Evolutionary conservation across 2,113 vertebrate genomes (phyloP).

Genomic region (Lophochroa leadbeateri): DNA sequence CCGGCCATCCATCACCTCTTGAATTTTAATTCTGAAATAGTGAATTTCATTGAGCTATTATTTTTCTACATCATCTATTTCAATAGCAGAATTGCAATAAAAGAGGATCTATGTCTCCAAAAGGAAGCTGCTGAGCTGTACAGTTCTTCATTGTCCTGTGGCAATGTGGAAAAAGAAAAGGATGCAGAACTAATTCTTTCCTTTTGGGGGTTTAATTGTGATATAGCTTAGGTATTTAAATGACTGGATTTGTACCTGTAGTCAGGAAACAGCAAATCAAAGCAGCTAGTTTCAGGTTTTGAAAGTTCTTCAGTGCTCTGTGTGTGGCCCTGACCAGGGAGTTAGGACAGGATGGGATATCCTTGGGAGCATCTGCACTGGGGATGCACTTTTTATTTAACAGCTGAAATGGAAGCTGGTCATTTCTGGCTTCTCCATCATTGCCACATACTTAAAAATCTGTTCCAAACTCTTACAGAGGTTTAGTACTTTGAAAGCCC

Average conservation of each 20-base stretch:
- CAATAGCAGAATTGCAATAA: background rate
- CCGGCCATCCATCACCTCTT: slow-evolving; percentile 69
- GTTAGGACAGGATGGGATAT: background rate
- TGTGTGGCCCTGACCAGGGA: background rate
- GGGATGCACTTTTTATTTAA: background rate
- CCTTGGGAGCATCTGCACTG: background rate
- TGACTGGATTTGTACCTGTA: background rate
- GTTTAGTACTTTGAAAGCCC: background rate
- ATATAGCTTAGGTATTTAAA: background rate
- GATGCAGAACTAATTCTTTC: background rate
- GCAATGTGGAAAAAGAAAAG: slow-evolving; percentile 14
- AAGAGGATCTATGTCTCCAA: slow-evolving; percentile 70
- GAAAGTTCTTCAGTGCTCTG: background rate
- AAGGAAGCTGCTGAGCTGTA: slow-evolving; percentile 24
- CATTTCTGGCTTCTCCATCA: background rate
- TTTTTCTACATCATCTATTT: slow-evolving; percentile 71
- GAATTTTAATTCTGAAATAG: slow-evolving; percentile 70
- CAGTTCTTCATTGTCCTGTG: slow-evolving; percentile 28
- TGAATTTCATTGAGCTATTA: slow-evolving; percentile 74
- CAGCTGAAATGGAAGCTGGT: background rate
- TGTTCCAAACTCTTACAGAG: background rate
- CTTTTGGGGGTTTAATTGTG: background rate
- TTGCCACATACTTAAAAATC: background rate
- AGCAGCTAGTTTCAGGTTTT: background rate
- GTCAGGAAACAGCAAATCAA: background rate